Evolutionary conservation across 2,113 vertebrate species (phyloP).

Genomic region (Circaetus cinerascens): DNA sequence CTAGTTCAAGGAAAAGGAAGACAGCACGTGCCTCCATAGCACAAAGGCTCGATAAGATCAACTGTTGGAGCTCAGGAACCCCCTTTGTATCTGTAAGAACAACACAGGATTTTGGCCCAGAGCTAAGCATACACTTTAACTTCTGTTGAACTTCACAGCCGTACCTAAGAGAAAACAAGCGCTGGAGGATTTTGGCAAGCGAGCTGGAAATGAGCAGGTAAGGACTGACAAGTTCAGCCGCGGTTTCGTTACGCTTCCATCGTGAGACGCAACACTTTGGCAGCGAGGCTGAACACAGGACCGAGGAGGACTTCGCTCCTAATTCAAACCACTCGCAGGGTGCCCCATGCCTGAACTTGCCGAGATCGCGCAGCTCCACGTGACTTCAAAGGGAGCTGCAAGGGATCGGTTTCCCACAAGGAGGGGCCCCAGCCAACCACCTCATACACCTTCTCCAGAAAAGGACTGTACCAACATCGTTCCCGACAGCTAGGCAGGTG

Average conservation of each 20-base stretch:
- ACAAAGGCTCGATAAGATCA: neutral
- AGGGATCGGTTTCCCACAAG: neutral
- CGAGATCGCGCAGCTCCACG: neutral
- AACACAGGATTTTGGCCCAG: neutral
- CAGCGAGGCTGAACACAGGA: neutral
- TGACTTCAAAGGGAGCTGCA: conserved; percentile 39
- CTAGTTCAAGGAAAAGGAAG: neutral
- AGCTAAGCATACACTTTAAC: neutral
- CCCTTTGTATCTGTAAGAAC: neutral
- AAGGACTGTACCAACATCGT: neutral
- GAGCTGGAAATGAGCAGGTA: neutral
- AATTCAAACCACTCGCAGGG: neutral
- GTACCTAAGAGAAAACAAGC: neutral
- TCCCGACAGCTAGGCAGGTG: neutral
- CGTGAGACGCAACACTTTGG: neutral
- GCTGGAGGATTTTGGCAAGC: neutral
- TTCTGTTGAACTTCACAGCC: neutral
- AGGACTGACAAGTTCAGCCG: neutral
- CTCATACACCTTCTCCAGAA: neutral
- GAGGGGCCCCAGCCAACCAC: neutral
- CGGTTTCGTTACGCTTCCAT: neutral
- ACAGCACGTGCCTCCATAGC: neutral
- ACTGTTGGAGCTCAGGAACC: neutral
- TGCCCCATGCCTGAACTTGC: conserved; percentile 52
- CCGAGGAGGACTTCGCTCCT: neutral